Evolutionary conservation across 2,888 invertebrate species (phyloP), one percentile per base, ranked within the genome.

Genomic region (Cephus nigrinus): DNA sequence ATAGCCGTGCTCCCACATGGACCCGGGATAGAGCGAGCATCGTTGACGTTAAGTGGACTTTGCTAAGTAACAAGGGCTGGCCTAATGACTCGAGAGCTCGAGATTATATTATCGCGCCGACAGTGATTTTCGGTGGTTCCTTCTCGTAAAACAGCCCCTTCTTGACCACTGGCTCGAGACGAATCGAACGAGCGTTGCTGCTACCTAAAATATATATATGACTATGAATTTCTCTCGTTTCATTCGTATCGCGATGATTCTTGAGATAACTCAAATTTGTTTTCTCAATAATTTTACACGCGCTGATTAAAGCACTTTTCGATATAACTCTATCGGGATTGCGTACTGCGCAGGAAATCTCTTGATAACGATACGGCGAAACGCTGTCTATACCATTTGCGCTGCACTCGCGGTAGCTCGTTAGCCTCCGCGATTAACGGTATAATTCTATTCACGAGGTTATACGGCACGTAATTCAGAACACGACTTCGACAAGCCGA

Each of bases 91-190:
- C 88, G 90, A 90, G 90, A 90, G 91, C 89, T 89, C 87, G 83
- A 89, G 91, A 91, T 91, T 91, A 91, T 91, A 91, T 91, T 91
- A 91, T 91, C 91, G 87, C 90, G 88, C 88, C 86, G 89, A 87
- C 89, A 89, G 90, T 89, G 90, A 91, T 91, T 90, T 78, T 89
- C 87, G 86, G 84, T 83, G 85, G 82, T 81, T 84, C 82, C 85
- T 80, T 85, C 84, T 88, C 90, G 86, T 89, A 87, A 89, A 89
- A 86, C 86, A 82, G 82, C 74, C 82, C 78, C 76, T 71, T 76
- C 72, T 12, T 71, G 55, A 15, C 55, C 55, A 23, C 55, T 55
- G 55, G 23, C 55, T 9, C 23, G 55, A 55, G 23, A 55, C 55
- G 55, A 55, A 23, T 2, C 0, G 40, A 23, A 40, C 40, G 40